Evolutionary conservation across 2,113 vertebrate genomes (phyloP), one percentile per base, ranked within the genome.

Genomic region (Gnathonemus echidnorhynchus): DNA sequence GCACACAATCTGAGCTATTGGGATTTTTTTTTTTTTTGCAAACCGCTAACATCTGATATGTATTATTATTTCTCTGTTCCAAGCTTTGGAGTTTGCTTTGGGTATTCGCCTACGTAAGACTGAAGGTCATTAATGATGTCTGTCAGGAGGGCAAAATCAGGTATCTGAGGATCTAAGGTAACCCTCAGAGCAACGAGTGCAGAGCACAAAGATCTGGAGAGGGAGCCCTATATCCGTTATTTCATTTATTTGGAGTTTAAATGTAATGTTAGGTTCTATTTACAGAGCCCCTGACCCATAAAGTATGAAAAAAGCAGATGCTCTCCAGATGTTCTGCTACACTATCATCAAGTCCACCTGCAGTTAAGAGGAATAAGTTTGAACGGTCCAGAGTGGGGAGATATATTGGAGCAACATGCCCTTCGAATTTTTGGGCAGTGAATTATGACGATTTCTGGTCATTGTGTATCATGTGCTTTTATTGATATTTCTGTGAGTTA

Each of bases 321-420:
- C 39, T 52, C 10, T 89, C 89, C 89, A 89, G 89, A 89, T 89
- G 89, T 89, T 86, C 39, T 53, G 24, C 42, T 89, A 42, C 87
- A 66, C 56, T 62, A 66, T 62, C 50, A 48, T 13, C 77, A 53
- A 46, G 35, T 62, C 46, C 35, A 77, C 35, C 50, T 89, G 87
- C 56, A 31, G 52, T 88, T 24, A 62, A 27, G 53, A 88, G 53
- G 39, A 58, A 42, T 42, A 6, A 58, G 42, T 88, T 88, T 21
- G 48, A 53, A 24, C 3, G 0, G 58, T 45, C 58, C 42, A 31
- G 62, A 42, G 10, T 48, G 35, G 62, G 62, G 45, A 88, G 8
- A 31, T 19, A 89, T 35, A 62, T 15, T 31, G 52, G 5, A 45
- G 77, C 19, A 42, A 84, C 6, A 9, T 19, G 21, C 50, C 31